Base-by-base conservation (phyloP, 2,888 invertebrate species). In the Lasioglossum pauxillum region DNA sequence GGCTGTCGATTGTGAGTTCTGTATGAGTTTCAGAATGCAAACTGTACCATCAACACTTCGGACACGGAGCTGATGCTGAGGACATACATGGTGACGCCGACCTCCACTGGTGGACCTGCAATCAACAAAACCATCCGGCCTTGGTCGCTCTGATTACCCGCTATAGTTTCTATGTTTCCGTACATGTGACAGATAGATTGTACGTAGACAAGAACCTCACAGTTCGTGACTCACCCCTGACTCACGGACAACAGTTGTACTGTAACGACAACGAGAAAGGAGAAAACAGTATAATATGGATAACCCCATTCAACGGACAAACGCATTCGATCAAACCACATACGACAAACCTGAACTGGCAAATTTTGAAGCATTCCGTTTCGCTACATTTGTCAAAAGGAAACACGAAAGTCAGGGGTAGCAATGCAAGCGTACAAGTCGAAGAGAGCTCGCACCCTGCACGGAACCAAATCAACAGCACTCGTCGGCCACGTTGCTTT, bases 71-170 rank as follows among this genome's bases (percentile, higher is more conserved):
- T 98, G 97, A 99, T 99, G 97, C 98, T 98, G 96, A 99, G 98
- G 96, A 99, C 98, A 97, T 98, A 98, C 98, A 99, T 98, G 96
- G 99, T 99, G 96, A 99, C 98, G 96, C 98, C 98, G 96, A 99
- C 99, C 96, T 98, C 98, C 96, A 99, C 99, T 95, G 99, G 98
- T 96, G 98, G 98, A 97, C 98, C 98, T 99, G 98, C 96, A 98
- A 97, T 96, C 95, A 95, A 95, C 94, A 95, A 95, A 91, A 91
- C 90, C 91, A 89, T 93, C 91, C 91, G 91, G 91, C 91, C 93
- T 93, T 93, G 92, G 93, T 94, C 92, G 93, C 92, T 92, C 88
- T 91, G 92, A 93, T 92, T 91, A 92, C 86, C 90, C 90, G 84
- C 87, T 90, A 85, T 90, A 85, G 82, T 86, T 85, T 90, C 83